Conservation (phyloP, 2,888 invertebrate species). For the Melanostoma scalare region DNA sequence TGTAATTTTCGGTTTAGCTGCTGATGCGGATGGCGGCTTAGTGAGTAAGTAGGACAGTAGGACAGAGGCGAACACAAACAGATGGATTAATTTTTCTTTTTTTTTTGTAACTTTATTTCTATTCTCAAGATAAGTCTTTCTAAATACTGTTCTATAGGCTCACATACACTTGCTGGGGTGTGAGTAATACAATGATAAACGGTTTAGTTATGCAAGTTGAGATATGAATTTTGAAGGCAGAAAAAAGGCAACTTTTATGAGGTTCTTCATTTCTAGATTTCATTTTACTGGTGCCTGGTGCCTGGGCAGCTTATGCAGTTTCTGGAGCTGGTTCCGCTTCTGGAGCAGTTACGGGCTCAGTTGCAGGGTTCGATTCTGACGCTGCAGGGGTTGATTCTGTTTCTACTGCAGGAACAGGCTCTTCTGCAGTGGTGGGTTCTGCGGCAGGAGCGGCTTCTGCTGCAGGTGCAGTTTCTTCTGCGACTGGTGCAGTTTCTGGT, state of each 20-base stretch:
- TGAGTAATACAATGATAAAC: constrained; percentile 50
- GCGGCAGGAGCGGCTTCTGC: constrained; percentile 21
- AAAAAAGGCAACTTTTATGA: neutral
- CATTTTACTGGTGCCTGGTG: constrained; percentile 22
- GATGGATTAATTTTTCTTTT: constrained; percentile 21
- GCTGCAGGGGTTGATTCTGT: constrained; percentile 12
- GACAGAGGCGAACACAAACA: constrained; percentile 39
- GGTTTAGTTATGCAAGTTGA: constrained; percentile 21
- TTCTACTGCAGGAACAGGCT: constrained; percentile 20
- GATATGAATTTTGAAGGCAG: constrained; percentile 16
- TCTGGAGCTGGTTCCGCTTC: constrained; percentile 8
- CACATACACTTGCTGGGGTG: constrained; percentile 19
- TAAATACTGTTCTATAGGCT: constrained; percentile 65
- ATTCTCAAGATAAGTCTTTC: constrained; percentile 61
- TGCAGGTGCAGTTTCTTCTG: constrained; percentile 2
- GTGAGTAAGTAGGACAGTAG: neutral
- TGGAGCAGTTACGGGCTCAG: constrained; percentile 21
- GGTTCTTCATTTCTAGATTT: constrained; percentile 44
- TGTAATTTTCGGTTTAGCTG: neutral
- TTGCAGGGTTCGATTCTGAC: constrained; percentile 9
- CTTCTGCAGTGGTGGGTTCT: neutral
- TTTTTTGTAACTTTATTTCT: constrained; percentile 58
- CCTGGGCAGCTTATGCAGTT: constrained; percentile 19
- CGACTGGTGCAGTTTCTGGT: constrained; percentile 32
- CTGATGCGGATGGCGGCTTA: neutral